Conservation (phyloP, 2,888 invertebrate genomes). For the Perithous albicinctus region DNA sequence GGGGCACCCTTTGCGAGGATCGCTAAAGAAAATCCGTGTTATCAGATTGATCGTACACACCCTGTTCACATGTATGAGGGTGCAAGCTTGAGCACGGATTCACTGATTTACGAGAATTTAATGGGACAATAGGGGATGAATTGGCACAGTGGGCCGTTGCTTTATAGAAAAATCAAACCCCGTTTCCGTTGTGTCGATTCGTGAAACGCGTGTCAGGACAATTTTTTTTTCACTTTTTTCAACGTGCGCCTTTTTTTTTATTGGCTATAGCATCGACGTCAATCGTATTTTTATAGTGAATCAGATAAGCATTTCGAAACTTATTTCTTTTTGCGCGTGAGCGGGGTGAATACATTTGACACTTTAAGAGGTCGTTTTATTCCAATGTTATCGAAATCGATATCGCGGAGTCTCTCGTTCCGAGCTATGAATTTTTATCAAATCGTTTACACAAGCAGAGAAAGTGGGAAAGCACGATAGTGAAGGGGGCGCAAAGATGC, state of each 20-base stretch:
- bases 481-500: conserved; percentile 19
- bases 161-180: conserved; percentile 34
- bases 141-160: conserved; percentile 8
- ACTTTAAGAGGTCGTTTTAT: conserved; percentile 64
- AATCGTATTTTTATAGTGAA: conserved; percentile 75
- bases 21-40: conserved; percentile 34
- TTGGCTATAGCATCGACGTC: conserved; percentile 40
- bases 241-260: conserved; percentile 16
- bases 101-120: conserved; percentile 76
- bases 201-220: not conserved
- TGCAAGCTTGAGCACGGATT: conserved; percentile 25
- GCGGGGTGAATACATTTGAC: conserved; percentile 75
- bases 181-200: conserved; percentile 4
- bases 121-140: conserved; percentile 68
- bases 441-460: not conserved
- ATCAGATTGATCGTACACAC: conserved; percentile 37
- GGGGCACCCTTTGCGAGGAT: conserved; percentile 24
- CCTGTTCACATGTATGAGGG: conserved; percentile 39
- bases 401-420: conserved; percentile 6
- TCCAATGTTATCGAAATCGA: conserved; percentile 54
- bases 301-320: conserved; percentile 71
- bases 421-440: conserved; percentile 56
- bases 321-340: conserved; percentile 16
- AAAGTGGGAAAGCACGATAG: conserved; percentile 16
- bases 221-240: conserved; percentile 32